A percentile compares a stretch with the other conserved stretches of the same genome.
Evolutionary conservation across 2,113 vertebrate species (phyloP).

Genomic region (Myocastor coypus): DNA sequence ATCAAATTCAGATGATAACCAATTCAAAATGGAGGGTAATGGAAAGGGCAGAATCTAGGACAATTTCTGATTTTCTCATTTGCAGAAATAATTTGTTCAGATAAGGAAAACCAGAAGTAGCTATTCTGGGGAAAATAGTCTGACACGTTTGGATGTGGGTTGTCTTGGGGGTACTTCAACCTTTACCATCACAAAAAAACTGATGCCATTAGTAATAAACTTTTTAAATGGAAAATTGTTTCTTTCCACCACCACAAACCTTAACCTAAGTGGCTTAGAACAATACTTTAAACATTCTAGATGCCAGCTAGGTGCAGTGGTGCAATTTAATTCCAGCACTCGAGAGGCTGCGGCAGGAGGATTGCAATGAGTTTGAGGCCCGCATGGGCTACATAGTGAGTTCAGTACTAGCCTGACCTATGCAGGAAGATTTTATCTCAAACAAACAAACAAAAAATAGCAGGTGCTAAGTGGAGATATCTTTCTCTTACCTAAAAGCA

Average conservation of each 20-base stretch:
- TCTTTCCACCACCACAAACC: background rate
- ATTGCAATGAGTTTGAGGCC: background rate
- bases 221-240: background rate
- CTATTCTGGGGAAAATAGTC: background rate
- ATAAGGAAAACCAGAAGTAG: background rate
- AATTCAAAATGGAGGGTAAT: background rate
- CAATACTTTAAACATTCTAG: background rate
- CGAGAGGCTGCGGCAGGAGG: background rate
- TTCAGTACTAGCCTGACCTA: background rate
- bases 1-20: background rate
- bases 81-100: background rate
- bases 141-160: background rate
- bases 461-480: background rate
- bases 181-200: conserved; percentile 6
- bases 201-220: background rate
- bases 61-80: background rate
- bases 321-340: background rate
- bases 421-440: background rate
- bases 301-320: background rate
- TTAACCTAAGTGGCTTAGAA: background rate
- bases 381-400: background rate
- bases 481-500: background rate
- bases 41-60: background rate
- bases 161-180: background rate
- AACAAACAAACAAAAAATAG: background rate